Percentiles rank a stretch among this genome's conserved stretches.
These are phyloP conservation scores for Sebastes schlegelii DNA, from an alignment of 2,113 vertebrate genomes.

Conservation along the genomic window DNA sequence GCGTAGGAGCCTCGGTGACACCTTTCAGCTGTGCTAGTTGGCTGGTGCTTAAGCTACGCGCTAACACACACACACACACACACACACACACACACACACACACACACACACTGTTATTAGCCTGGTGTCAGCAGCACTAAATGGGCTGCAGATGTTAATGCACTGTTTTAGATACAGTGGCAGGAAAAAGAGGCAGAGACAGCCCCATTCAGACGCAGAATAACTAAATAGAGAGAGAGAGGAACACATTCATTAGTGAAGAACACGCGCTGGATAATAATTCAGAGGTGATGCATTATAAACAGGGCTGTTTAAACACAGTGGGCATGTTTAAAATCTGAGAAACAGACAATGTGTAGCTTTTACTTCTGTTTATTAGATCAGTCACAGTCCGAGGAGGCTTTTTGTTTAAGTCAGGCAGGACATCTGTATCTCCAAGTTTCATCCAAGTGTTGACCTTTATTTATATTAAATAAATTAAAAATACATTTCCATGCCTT, in stretches of 20 bases:
- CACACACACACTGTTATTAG: conserved; percentile 81
- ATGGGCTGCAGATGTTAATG: conserved; percentile 86
- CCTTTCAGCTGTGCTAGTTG: conserved; percentile 83
- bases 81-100: conserved; percentile 40
- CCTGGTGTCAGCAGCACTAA: conserved; percentile 78
- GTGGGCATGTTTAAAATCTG: conserved; percentile 43
- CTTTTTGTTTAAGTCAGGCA: neutral
- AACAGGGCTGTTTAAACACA: conserved; percentile 55
- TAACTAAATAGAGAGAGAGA: conserved; percentile 58
- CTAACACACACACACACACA: conserved; percentile 46
- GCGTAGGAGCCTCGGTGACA: conserved; percentile 75
- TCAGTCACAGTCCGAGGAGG: neutral
- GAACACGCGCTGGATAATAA: conserved; percentile 25
- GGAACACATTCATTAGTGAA: conserved; percentile 55
- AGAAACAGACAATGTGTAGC: conserved; percentile 34
- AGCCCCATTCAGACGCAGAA: conserved; percentile 62
- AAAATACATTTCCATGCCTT: neutral
- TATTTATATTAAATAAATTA: neutral
- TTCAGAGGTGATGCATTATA: conserved; percentile 64
- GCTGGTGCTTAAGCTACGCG: conserved; percentile 57
- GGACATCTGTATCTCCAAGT: neutral
- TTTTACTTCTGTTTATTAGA: conserved; percentile 12
- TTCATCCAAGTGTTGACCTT: neutral
- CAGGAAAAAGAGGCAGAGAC: conserved; percentile 72
- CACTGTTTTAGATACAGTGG: conserved; percentile 80